Percentiles rank a stretch among this genome's conserved stretches.
phyloP scores from a whole-genome alignment of 2,113 vertebrate species.

The Turdus rufiventris region DNA sequence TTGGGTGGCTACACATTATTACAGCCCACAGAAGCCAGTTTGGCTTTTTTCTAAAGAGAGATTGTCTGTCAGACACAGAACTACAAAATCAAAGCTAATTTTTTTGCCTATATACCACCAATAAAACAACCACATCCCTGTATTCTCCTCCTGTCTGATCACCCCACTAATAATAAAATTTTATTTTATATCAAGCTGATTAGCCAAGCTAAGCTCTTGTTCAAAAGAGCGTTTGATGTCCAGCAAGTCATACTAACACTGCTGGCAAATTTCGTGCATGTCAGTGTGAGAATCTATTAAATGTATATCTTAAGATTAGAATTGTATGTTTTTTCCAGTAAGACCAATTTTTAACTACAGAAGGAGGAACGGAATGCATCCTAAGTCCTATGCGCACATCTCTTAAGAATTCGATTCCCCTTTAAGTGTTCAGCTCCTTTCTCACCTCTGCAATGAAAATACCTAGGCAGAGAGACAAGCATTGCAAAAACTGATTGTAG shows the following conservation, averaged over 20 bases:
- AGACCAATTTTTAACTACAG: background rate
- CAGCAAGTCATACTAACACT: background rate
- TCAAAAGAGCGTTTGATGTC: background rate
- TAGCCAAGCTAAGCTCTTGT: background rate
- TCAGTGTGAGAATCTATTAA: background rate
- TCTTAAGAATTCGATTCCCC: background rate
- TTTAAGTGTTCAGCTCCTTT: background rate
- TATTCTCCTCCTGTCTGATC: background rate
- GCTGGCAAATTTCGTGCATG: background rate
- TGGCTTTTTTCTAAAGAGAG: background rate
- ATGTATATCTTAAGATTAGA: background rate
- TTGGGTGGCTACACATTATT: background rate
- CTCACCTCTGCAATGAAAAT: background rate
- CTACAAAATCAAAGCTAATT: background rate
- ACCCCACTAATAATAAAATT: background rate
- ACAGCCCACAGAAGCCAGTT: background rate
- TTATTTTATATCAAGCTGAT: background rate
- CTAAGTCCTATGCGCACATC: background rate
- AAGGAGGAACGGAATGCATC: background rate
- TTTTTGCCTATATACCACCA: background rate
- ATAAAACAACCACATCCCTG: background rate
- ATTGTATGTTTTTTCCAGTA: background rate
- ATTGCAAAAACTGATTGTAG: background rate
- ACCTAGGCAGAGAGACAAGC: background rate
- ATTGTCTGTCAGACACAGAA: background rate